These are phyloP conservation scores for Halictus rubicundus DNA, from an alignment of 1,140 invertebrate genomes.

Conservation along the genomic window DNA sequence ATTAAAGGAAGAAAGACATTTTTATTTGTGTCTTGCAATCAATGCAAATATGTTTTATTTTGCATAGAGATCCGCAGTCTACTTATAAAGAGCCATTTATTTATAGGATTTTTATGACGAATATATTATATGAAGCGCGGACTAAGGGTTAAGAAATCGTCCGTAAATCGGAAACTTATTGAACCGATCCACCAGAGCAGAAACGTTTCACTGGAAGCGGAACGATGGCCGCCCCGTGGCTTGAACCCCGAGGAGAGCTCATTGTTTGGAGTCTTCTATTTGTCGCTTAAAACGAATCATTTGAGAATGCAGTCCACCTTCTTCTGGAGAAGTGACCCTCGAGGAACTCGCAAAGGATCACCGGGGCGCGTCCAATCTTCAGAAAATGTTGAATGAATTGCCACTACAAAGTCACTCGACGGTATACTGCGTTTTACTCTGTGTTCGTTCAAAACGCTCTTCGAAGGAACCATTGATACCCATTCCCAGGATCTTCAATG, in stretches of 20 bases:
- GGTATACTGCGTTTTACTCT: slow-evolving; percentile 39
- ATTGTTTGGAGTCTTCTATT: slow-evolving; percentile 29
- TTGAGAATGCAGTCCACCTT: slow-evolving; percentile 26
- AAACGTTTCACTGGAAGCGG: neutral
- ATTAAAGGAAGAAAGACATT: too few relatives aligned
- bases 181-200: neutral
- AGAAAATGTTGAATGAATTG: slow-evolving; percentile 74
- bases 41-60: too few relatives aligned
- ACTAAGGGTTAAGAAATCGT: neutral
- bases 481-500: slow-evolving; percentile 66
- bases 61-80: too few relatives aligned
- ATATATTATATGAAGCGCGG: too few relatives aligned
- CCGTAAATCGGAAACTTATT: neutral
- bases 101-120: too few relatives aligned
- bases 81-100: too few relatives aligned
- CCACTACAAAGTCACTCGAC: slow-evolving; percentile 72
- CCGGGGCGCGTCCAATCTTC: slow-evolving; percentile 70
- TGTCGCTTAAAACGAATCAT: slow-evolving; percentile 12
- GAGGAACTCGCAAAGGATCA: slow-evolving; percentile 60
- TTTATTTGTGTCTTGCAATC: too few relatives aligned
- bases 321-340: slow-evolving; percentile 72
- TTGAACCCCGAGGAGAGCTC: neutral
- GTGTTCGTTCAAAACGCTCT: slow-evolving; percentile 41
- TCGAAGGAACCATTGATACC: slow-evolving; percentile 63
- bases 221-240: neutral